Conservation (phyloP, 2,113 vertebrate genomes). For the Engystomops pustulosus region DNA sequence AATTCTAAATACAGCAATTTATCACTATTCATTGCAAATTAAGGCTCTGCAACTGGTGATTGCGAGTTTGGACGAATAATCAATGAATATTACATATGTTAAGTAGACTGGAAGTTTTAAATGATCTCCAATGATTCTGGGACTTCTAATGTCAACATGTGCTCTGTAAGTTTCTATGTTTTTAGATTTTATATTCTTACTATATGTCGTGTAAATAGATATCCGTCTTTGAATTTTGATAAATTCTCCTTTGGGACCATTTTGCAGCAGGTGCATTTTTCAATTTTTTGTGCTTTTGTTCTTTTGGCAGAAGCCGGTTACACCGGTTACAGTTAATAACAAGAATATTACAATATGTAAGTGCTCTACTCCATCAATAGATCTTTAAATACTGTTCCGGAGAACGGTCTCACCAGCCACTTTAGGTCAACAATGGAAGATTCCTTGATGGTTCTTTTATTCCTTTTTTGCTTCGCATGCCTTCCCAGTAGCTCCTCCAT, state of each 20-base stretch:
- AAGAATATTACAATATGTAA: too few species aligned
- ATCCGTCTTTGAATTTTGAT: too few species aligned
- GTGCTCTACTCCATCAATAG: too few species aligned
- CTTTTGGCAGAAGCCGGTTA: not conserved
- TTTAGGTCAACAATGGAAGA: too few species aligned
- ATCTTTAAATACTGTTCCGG: too few species aligned
- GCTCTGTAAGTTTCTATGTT: not conserved
- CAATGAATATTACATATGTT: slow-evolving; percentile 40
- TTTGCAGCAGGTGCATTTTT: not conserved
- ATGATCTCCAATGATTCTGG: not conserved
- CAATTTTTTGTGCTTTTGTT: not conserved
- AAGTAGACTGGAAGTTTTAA: not conserved
- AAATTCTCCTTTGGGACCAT: not conserved
- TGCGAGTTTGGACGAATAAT: slow-evolving; percentile 31
- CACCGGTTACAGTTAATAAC: too few species aligned
- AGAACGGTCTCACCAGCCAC: too few species aligned
- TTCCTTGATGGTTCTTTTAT: too few species aligned
- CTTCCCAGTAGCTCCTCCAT: too few species aligned
- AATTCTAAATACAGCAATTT: slow-evolving; percentile 36
- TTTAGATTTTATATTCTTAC: not conserved
- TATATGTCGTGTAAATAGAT: not conserved
- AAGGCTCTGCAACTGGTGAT: slow-evolving; percentile 22
- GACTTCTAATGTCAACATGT: not conserved
- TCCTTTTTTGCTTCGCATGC: too few species aligned
- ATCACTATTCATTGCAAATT: slow-evolving; percentile 39